Evolutionary conservation across 2,113 vertebrate species (phyloP).

Genomic region (Clupea harengus): DNA sequence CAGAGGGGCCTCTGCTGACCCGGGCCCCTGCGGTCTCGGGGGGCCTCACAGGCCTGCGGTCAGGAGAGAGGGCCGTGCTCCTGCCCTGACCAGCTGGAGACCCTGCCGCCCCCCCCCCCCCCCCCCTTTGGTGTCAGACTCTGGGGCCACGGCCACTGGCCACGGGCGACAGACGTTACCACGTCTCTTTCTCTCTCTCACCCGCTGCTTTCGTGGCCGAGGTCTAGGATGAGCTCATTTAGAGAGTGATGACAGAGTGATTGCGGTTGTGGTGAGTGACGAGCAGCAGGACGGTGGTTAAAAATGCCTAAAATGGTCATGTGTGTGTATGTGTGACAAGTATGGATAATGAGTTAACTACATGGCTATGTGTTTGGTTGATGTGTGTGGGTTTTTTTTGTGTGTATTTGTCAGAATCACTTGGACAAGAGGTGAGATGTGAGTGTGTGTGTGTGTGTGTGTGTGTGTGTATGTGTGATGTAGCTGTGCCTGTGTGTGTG

Average conservation of each 20-base stretch:
- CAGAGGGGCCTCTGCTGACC: background rate
- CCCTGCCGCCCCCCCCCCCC: no score
- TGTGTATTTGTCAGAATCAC: background rate
- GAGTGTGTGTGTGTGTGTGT: background rate
- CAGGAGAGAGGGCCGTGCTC: background rate
- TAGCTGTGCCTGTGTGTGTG: background rate
- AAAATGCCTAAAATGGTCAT: background rate
- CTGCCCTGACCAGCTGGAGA: no score
- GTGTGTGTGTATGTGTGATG: background rate
- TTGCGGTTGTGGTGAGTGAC: background rate
- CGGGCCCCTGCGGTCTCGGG: no score
- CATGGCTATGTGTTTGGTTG: background rate
- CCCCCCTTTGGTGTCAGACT: no score
- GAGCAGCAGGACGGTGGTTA: background rate
- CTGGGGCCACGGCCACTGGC: no score
- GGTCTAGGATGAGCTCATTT: background rate
- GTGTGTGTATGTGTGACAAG: background rate
- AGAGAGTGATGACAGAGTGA: background rate
- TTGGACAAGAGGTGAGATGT: background rate
- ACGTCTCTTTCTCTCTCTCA: background rate
- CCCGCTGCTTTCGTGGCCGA: background rate
- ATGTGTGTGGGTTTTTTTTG: background rate
- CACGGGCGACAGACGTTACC: background rate
- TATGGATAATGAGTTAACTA: background rate
- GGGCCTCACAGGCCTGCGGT: background rate